Evolutionary conservation across 2,888 invertebrate genomes (phyloP).

Genomic region (Yponomeuta sedellus): DNA sequence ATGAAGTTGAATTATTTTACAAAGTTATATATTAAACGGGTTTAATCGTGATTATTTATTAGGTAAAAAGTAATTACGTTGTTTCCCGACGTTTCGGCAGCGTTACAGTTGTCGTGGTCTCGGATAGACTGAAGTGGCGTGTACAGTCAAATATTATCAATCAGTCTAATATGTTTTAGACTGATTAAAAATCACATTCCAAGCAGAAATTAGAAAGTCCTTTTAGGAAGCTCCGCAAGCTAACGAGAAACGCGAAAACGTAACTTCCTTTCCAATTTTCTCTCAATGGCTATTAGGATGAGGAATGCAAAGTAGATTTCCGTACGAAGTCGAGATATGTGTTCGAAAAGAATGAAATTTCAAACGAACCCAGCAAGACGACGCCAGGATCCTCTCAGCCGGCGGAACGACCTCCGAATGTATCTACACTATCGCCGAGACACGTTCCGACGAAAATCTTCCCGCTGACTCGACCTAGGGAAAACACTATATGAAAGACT

Average conservation of each 20-base stretch:
- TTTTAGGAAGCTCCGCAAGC: slow-evolving; percentile 40
- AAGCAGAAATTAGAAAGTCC: slow-evolving; percentile 28
- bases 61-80: no score
- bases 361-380: slow-evolving; percentile 56
- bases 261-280: slow-evolving; percentile 75
- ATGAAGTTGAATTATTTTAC: no score
- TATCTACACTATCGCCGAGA: slow-evolving; percentile 11
- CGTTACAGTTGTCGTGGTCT: no score
- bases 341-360: slow-evolving; percentile 71
- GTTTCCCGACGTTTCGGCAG: no score
- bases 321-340: slow-evolving; percentile 69
- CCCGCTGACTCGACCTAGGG: slow-evolving; percentile 1
- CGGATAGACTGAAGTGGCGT: no score
- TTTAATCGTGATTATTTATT: no score
- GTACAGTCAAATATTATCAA: no score
- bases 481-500: slow-evolving; percentile 6
- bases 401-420: slow-evolving; percentile 43
- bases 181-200: slow-evolving; percentile 1
- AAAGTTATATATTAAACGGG: no score
- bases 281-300: slow-evolving; percentile 75
- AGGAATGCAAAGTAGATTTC: slow-evolving; percentile 75
- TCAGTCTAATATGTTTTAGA: not conserved
- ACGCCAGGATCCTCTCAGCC: slow-evolving; percentile 33
- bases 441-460: slow-evolving; percentile 14
- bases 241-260: slow-evolving; percentile 56